These are phyloP conservation scores for Pogonocherus hispidulus DNA, from an alignment of 2,888 invertebrate genomes.

Conservation along the genomic window DNA sequence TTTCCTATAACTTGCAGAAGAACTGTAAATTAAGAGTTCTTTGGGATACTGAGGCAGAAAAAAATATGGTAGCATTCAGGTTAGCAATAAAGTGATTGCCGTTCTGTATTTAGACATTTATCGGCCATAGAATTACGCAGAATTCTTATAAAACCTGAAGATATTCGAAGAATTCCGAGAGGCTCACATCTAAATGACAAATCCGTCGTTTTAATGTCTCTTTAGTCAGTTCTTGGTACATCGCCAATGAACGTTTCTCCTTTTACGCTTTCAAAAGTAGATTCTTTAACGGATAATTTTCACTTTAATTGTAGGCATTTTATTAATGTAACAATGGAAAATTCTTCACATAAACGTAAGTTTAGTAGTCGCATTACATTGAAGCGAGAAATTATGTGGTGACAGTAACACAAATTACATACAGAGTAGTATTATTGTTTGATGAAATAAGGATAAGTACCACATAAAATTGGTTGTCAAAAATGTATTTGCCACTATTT, in stretches of 20 bases:
- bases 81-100: conserved; percentile 29
- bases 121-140: conserved; percentile 27
- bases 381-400: no score
- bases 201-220: conserved; percentile 29
- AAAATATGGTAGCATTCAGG: conserved; percentile 23
- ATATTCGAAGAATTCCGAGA: conserved; percentile 30
- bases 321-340: background rate
- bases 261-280: conserved; percentile 20
- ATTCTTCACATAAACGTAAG: background rate
- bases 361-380: background rate
- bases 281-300: background rate
- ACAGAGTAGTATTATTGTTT: no score
- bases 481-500: no score
- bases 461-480: no score
- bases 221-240: conserved; percentile 26
- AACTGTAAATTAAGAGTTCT: conserved; percentile 31
- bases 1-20: background rate
- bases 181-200: conserved; percentile 33
- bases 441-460: no score
- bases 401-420: no score
- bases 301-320: conserved; percentile 4
- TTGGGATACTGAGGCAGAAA: conserved; percentile 6
- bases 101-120: conserved; percentile 31
- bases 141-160: conserved; percentile 31
- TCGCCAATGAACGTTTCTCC: conserved; percentile 19